These are phyloP conservation scores for Agrypnus murinus DNA, from an alignment of 2,888 invertebrate genomes.

Conservation along the genomic window DNA sequence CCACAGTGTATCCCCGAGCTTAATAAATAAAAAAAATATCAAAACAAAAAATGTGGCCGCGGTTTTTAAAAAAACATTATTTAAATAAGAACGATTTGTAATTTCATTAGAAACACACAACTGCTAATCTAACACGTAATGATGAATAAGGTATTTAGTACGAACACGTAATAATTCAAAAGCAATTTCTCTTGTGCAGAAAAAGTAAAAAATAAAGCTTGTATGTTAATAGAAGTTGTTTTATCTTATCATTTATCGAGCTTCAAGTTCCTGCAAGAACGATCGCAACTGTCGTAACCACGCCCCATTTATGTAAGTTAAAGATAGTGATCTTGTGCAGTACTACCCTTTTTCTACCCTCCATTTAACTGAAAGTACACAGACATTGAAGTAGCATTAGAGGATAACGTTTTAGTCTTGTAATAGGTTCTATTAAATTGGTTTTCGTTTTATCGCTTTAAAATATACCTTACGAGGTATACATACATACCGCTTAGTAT, in stretches of 20 bases:
- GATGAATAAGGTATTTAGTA: neutral
- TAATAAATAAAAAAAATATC: neutral
- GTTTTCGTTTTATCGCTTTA: neutral
- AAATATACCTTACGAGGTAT: no score
- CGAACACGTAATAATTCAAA: neutral
- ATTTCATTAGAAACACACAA: no score
- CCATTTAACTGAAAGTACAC: slow-evolving; percentile 5
- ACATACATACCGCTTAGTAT: no score
- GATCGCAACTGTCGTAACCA: slow-evolving; percentile 51
- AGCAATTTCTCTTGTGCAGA: neutral
- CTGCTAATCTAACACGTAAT: no score
- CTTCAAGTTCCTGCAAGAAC: slow-evolving; percentile 37
- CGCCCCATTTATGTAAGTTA: slow-evolving; percentile 53
- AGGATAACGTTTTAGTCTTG: neutral
- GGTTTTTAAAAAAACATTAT: no score
- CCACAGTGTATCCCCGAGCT: neutral
- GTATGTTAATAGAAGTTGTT: slow-evolving; percentile 21
- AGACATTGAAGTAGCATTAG: neutral
- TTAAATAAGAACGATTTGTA: no score
- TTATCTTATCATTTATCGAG: slow-evolving; percentile 46
- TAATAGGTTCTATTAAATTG: slow-evolving; percentile 7
- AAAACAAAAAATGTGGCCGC: no score
- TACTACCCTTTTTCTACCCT: slow-evolving; percentile 29
- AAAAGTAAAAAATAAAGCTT: slow-evolving; percentile 3
- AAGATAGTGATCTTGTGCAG: slow-evolving; percentile 49